Evolutionary conservation across 2,797 vertebrate species (phyloP).

Genomic region (Anguilla megastoma): DNA sequence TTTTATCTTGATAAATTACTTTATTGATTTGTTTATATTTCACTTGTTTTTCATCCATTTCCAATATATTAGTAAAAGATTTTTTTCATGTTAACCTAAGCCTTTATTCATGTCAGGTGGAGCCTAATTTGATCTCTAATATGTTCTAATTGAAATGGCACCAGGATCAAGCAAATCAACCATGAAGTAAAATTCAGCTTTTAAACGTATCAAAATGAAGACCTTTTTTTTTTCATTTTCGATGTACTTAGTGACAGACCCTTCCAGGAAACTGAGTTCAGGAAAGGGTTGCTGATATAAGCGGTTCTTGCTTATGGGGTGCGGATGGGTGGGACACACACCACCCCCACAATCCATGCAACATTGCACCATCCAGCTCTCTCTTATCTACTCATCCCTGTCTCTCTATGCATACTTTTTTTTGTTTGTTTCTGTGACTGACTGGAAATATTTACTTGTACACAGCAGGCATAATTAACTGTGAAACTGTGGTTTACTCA

Average conservation of each 20-base stretch:
- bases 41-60: too few relatives aligned
- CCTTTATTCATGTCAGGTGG: neutral
- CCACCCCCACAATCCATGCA: neutral
- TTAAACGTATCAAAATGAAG: neutral
- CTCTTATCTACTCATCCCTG: neutral
- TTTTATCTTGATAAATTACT: too few relatives aligned
- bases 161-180: neutral
- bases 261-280: neutral
- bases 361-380: slow-evolving; percentile 3
- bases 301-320: neutral
- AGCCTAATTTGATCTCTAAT: neutral
- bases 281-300: neutral
- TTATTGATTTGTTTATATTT: too few relatives aligned
- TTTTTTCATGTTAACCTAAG: too few relatives aligned
- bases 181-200: neutral
- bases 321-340: neutral
- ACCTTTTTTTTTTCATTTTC: neutral
- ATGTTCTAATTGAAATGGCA: neutral
- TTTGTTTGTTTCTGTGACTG: too few relatives aligned
- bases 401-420: too few relatives aligned
- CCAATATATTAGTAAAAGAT: too few relatives aligned
- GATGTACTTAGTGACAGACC: neutral
- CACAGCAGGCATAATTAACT: neutral
- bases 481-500: neutral
- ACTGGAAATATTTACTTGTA: neutral